A percentile compares a stretch with the other conserved stretches of the same genome.
Conservation (phyloP, 2,113 vertebrate species). For the Ovis canadensis region DNA sequence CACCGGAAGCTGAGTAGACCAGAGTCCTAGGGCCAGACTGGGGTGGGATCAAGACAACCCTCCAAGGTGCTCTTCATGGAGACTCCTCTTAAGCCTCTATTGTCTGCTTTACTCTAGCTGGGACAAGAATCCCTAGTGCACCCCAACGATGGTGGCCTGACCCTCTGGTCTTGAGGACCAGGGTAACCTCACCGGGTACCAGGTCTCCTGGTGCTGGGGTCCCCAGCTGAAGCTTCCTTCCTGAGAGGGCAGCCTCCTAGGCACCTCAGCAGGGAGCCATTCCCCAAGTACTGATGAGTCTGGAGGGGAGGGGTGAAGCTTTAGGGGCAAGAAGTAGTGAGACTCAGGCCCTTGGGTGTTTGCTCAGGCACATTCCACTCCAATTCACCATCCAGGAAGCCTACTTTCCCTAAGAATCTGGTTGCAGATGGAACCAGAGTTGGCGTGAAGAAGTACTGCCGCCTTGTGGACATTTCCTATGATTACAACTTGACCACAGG, state of each 20-base stretch:
- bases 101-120: background rate
- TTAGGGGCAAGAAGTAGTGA: background rate
- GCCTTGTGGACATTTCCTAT: background rate
- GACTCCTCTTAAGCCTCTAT: background rate
- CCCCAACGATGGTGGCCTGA: background rate
- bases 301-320: background rate
- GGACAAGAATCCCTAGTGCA: background rate
- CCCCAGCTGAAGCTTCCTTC: background rate
- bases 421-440: background rate
- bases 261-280: background rate
- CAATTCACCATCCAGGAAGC: background rate
- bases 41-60: background rate
- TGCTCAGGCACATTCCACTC: background rate
- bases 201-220: background rate
- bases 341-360: background rate
- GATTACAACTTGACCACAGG: background rate
- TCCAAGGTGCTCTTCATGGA: background rate
- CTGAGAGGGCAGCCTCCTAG: background rate
- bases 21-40: background rate
- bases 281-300: background rate
- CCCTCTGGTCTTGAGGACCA: background rate
- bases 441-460: background rate
- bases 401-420: background rate
- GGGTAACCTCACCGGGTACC: background rate
- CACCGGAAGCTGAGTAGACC: background rate